Evolutionary conservation across 2,888 invertebrate species (phyloP).

Genomic region (Perithous albicinctus): DNA sequence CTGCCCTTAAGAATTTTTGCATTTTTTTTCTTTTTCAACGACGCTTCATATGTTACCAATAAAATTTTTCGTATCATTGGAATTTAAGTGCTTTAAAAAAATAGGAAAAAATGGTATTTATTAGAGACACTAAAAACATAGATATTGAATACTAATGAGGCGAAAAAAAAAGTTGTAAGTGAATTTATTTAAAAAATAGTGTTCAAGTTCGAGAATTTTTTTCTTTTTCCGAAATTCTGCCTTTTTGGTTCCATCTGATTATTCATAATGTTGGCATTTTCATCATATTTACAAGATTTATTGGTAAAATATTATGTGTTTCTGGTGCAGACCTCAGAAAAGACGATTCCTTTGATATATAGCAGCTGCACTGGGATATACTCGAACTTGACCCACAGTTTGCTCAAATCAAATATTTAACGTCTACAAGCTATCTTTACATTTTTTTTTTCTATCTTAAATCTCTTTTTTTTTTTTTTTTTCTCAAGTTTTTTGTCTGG

Average conservation of each 20-base stretch:
- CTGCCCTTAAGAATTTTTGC: not conserved
- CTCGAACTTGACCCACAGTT: constrained; percentile 41
- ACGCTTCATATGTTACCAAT: too few species aligned
- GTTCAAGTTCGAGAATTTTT: too few species aligned
- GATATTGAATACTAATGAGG: too few species aligned
- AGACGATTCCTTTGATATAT: constrained; percentile 18
- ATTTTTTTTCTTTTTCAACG: not conserved
- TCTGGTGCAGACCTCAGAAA: not conserved
- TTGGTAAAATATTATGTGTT: not conserved
- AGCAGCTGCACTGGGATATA: constrained; percentile 46
- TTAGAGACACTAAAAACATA: too few species aligned
- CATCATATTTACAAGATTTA: not conserved
- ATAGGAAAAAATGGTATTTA: too few species aligned
- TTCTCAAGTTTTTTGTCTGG: not conserved
- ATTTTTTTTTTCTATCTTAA: not conserved
- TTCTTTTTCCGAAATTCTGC: too few species aligned
- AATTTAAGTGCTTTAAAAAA: too few species aligned
- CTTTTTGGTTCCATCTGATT: too few species aligned
- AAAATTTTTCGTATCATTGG: too few species aligned
- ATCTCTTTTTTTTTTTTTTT: not conserved
- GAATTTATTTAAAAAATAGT: too few species aligned
- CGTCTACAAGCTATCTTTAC: constrained; percentile 22
- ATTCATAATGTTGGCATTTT: not conserved
- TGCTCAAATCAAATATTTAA: constrained; percentile 41
- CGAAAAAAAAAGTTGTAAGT: too few species aligned